These are phyloP conservation scores for Eclectus roratus DNA, from an alignment of 2,113 vertebrate genomes.

Conservation along the genomic window DNA sequence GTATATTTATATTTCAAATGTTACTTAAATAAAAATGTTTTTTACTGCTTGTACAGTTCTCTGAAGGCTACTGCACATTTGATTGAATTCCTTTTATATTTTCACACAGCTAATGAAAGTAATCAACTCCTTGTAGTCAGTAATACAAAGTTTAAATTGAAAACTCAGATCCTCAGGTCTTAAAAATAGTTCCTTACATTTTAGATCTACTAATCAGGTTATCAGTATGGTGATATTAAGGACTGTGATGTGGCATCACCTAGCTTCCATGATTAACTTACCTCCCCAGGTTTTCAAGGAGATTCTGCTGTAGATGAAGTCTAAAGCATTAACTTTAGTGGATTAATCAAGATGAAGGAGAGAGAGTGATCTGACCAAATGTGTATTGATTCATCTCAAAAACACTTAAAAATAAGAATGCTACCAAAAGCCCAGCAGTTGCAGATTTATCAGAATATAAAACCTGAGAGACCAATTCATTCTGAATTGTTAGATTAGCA, in stretches of 20 bases:
- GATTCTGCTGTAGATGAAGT: background rate
- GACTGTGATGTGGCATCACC: background rate
- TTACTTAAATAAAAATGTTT: background rate
- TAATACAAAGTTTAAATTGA: background rate
- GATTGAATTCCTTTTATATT: background rate
- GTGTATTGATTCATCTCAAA: slow-evolving; percentile 52
- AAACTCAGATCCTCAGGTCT: background rate
- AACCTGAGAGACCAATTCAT: slow-evolving; percentile 20
- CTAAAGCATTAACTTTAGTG: slow-evolving; percentile 30
- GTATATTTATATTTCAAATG: background rate
- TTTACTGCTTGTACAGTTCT: background rate
- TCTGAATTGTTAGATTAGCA: slow-evolving; percentile 9
- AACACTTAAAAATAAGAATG: slow-evolving; percentile 42
- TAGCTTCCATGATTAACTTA: slow-evolving; percentile 1
- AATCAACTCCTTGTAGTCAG: background rate
- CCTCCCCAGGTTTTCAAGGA: slow-evolving; percentile 34
- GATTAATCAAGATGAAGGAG: slow-evolving; percentile 19
- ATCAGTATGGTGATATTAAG: background rate
- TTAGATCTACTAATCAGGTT: background rate
- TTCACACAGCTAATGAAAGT: background rate
- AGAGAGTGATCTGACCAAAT: background rate
- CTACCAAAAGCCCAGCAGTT: background rate
- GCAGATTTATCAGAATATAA: slow-evolving; percentile 32
- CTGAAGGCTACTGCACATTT: background rate
- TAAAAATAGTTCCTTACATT: slow-evolving; percentile 4